Conservation (phyloP, 2,113 vertebrate genomes). For the Urocolius indicus region DNA sequence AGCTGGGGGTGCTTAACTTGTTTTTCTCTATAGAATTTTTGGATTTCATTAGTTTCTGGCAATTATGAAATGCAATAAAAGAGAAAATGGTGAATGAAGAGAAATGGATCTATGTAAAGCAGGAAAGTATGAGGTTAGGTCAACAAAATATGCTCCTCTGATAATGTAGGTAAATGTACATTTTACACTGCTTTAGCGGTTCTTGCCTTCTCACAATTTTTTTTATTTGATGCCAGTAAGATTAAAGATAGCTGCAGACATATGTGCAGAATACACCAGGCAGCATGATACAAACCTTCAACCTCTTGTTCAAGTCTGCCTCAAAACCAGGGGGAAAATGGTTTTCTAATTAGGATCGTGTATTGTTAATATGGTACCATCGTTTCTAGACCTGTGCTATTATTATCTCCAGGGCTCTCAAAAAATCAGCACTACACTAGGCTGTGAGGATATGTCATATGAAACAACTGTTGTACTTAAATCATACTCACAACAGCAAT, state of each 20-base stretch:
- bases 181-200: neutral
- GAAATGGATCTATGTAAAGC: neutral
- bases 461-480: neutral
- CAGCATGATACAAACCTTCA: neutral
- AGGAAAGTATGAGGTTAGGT: neutral
- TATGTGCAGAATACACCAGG: neutral
- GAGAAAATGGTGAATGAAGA: neutral
- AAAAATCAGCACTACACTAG: neutral
- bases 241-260: neutral
- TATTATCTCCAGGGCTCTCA: neutral
- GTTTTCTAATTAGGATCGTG: neutral
- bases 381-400: neutral
- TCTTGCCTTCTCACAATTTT: neutral
- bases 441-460: neutral
- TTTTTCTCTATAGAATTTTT: conserved; percentile 39
- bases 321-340: neutral
- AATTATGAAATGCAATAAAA: neutral
- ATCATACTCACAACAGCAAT: neutral
- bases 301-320: neutral
- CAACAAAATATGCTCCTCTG: neutral
- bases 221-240: neutral
- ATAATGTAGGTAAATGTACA: neutral
- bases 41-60: neutral
- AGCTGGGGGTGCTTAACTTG: conserved; percentile 40
- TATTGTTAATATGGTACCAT: neutral